Evolutionary conservation across 2,113 vertebrate genomes (phyloP).

Genomic region (Takifugu bimaculatus): DNA sequence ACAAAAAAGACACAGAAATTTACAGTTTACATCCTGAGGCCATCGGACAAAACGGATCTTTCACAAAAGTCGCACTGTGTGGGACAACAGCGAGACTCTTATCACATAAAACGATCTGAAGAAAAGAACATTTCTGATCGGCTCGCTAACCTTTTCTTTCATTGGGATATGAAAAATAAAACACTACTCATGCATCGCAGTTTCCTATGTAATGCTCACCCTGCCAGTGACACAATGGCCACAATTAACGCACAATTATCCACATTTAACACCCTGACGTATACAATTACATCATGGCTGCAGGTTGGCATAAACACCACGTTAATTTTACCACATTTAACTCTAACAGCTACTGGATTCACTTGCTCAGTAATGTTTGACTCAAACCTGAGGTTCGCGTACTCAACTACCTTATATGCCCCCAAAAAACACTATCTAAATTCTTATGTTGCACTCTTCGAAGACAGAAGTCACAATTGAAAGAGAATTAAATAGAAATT

Average conservation of each 20-base stretch:
- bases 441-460: too few relatives aligned
- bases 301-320: too few relatives aligned
- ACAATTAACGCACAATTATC: background rate
- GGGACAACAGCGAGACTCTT: constrained; percentile 27
- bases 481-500: too few relatives aligned
- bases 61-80: constrained; percentile 25
- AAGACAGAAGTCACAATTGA: too few relatives aligned
- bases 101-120: constrained; percentile 36
- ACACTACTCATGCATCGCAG: constrained; percentile 17
- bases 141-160: constrained; percentile 28
- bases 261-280: background rate
- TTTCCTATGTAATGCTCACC: background rate
- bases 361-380: too few relatives aligned
- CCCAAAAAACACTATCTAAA: too few relatives aligned
- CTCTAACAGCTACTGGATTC: too few relatives aligned
- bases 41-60: constrained; percentile 46
- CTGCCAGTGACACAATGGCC: background rate
- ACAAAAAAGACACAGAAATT: constrained; percentile 40
- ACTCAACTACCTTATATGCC: too few relatives aligned
- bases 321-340: too few relatives aligned
- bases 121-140: constrained; percentile 25
- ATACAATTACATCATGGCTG: constrained; percentile 2
- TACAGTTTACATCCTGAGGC: constrained; percentile 39
- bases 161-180: constrained; percentile 7
- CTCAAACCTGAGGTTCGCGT: too few relatives aligned